These are phyloP conservation scores for Vanacampus margaritifer DNA, from an alignment of 2,113 vertebrate species.

Conservation along the genomic window DNA sequence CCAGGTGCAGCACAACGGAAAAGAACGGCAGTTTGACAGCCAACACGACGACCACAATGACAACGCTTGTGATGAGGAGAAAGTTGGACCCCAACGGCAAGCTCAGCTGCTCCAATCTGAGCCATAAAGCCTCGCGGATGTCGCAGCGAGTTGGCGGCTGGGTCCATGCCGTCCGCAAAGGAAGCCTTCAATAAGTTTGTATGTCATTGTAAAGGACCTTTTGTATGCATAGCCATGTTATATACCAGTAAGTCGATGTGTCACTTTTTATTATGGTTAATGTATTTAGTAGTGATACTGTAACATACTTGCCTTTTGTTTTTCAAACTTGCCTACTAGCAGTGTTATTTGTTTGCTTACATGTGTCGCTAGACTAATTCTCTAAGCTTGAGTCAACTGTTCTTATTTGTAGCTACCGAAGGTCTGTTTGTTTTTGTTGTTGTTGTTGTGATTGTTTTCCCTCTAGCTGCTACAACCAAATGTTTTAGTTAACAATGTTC, in stretches of 20 bases:
- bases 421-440: constrained; percentile 25
- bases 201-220: constrained; percentile 28
- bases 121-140: constrained; percentile 43
- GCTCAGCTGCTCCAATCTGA: constrained; percentile 61
- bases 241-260: constrained; percentile 10
- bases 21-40: constrained; percentile 18
- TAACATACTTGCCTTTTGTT: constrained; percentile 25
- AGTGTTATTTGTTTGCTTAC: constrained; percentile 43
- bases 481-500: constrained; percentile 41
- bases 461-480: constrained; percentile 53
- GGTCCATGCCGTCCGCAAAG: constrained; percentile 52
- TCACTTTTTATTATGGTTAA: constrained; percentile 21
- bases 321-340: constrained; percentile 16
- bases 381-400: constrained; percentile 27
- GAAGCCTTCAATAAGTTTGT: constrained; percentile 20
- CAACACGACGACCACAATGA: background rate
- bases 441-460: constrained; percentile 12
- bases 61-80: constrained; percentile 41
- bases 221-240: constrained; percentile 16
- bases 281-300: constrained; percentile 21
- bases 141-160: constrained; percentile 52
- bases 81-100: constrained; percentile 64
- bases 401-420: constrained; percentile 43
- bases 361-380: constrained; percentile 7
- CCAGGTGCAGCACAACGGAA: constrained; percentile 19